These are phyloP conservation scores for Steromphala cineraria DNA, from an alignment of 2,888 invertebrate genomes.

Conservation along the genomic window DNA sequence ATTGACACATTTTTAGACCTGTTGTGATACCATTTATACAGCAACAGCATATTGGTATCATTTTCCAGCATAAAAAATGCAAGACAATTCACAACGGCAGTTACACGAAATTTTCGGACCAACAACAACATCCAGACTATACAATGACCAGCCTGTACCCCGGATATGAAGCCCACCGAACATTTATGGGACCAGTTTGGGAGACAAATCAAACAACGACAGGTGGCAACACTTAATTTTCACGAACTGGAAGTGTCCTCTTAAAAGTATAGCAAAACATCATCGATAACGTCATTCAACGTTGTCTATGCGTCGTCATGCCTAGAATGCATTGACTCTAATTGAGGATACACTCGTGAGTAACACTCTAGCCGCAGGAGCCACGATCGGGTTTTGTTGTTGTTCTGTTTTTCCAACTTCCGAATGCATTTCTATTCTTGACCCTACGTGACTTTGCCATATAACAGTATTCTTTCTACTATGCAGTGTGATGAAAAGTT, in stretches of 20 bases:
- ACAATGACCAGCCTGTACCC: background rate
- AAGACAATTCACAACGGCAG: background rate
- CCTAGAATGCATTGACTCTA: background rate
- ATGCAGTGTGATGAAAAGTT: no score
- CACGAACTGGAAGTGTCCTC: background rate
- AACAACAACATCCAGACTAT: background rate
- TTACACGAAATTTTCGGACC: background rate
- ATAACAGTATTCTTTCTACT: no score
- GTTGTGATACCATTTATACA: background rate
- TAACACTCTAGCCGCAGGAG: no score
- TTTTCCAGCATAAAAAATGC: background rate
- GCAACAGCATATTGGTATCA: background rate
- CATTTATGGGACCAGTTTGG: background rate
- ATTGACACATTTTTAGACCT: background rate
- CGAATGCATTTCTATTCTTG: no score
- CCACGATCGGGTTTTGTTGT: no score
- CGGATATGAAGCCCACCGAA: background rate
- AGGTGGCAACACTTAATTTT: background rate
- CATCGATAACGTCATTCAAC: no score
- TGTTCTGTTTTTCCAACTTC: no score
- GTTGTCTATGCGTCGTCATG: background rate
- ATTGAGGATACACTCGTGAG: no score
- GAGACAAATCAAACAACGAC: background rate
- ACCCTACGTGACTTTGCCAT: no score
- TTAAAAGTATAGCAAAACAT: background rate